These are phyloP conservation scores for Oreonectes daqikongensis DNA, from an alignment of 2,797 vertebrate genomes.

Conservation along the genomic window DNA sequence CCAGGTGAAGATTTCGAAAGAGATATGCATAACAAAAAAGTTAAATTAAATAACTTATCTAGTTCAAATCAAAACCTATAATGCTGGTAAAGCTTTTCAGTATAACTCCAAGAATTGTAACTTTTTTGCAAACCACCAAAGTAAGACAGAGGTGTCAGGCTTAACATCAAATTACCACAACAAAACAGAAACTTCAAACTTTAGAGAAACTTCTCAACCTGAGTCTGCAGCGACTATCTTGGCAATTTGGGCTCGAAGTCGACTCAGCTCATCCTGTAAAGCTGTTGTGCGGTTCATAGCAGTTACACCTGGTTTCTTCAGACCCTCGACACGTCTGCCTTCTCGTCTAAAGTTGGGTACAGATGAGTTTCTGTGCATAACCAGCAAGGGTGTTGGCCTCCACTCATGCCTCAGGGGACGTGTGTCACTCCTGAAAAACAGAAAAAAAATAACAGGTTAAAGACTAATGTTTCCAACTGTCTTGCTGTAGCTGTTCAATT, in stretches of 20 bases:
- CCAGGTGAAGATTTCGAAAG: not conserved
- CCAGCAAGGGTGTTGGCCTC: constrained; percentile 93
- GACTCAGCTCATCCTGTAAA: constrained; percentile 94
- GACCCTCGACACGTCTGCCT: constrained; percentile 89
- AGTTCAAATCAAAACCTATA: not conserved
- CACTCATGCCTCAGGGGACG: constrained; percentile 95
- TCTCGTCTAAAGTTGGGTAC: constrained; percentile 96
- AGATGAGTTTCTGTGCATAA: constrained; percentile 95
- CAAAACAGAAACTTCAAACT: constrained; percentile 27
- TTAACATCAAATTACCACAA: not conserved
- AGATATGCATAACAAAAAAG: not conserved
- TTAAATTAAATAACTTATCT: not conserved
- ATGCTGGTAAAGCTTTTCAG: no score
- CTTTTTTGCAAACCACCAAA: not conserved
- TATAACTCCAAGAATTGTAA: not conserved
- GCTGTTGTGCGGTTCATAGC: constrained; percentile 92
- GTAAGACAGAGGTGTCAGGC: not conserved
- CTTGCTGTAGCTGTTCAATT: not conserved
- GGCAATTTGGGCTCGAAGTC: constrained; percentile 92
- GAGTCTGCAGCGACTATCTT: constrained; percentile 89
- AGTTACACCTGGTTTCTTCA: constrained; percentile 91
- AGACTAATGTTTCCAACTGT: not conserved
- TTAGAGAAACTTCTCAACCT: constrained; percentile 72
- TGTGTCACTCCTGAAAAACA: constrained; percentile 82
- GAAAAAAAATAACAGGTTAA: constrained; percentile 2